These are phyloP conservation scores for Clupea harengus DNA, from an alignment of 2,113 vertebrate genomes.

Conservation along the genomic window DNA sequence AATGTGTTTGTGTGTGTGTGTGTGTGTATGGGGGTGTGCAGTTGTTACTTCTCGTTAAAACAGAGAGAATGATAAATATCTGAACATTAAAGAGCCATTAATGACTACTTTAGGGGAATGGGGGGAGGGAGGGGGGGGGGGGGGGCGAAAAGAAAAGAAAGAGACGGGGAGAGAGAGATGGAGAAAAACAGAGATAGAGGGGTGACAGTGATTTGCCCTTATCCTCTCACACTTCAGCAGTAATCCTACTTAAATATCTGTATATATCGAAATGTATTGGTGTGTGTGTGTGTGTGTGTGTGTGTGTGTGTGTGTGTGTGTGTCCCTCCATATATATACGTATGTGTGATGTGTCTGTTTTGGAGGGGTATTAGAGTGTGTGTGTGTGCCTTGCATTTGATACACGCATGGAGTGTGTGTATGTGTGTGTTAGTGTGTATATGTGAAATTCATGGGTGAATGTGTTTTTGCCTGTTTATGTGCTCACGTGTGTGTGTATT, in stretches of 20 bases:
- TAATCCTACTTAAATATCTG: neutral
- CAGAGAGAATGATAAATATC: conserved; percentile 49
- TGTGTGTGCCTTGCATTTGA: neutral
- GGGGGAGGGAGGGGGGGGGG: neutral
- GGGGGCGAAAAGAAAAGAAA: neutral
- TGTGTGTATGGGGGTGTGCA: conserved; percentile 41
- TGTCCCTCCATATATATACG: neutral
- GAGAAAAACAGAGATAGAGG: neutral
- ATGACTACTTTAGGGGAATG: conserved; percentile 38
- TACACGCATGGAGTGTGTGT: neutral
- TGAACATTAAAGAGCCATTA: conserved; percentile 54
- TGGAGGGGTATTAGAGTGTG: neutral
- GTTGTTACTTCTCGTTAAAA: conserved; percentile 44
- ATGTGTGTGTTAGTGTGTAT: neutral
- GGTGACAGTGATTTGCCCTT: neutral
- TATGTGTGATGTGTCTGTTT: neutral
- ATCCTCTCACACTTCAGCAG: neutral
- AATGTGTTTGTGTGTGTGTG: neutral
- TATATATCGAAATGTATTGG: neutral
- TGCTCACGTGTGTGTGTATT: neutral
- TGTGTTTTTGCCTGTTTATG: neutral
- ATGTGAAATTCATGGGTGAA: neutral
- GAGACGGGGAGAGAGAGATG: neutral
- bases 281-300: neutral
- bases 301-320: neutral